Percentiles rank a stretch among this genome's conserved stretches.
These are phyloP conservation scores for Lytechinus pictus DNA, from an alignment of 35 echinoderm and acorn worm species.

Conservation along the genomic window DNA sequence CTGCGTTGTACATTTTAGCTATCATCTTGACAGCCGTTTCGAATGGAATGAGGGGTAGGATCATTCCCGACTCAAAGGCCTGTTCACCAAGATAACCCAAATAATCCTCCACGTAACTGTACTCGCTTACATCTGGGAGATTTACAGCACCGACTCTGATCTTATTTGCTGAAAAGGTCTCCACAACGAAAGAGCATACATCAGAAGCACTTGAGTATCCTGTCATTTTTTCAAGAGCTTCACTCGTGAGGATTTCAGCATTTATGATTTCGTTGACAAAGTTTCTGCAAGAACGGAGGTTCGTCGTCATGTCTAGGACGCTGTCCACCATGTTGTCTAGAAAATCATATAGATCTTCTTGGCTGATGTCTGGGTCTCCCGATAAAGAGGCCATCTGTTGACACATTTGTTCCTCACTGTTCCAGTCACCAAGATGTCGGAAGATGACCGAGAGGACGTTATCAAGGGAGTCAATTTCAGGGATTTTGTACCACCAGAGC, in stretches of 20 bases:
- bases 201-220: neutral
- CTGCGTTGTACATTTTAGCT: slow-evolving; percentile 8
- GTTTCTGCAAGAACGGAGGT: neutral
- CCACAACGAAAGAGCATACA: slow-evolving; percentile 1
- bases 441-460: slow-evolving; percentile 21
- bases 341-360: neutral
- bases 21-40: slow-evolving; percentile 20
- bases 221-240: neutral
- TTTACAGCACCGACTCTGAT: neutral
- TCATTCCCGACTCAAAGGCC: neutral
- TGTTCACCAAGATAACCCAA: slow-evolving; percentile 21
- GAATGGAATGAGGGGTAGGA: slow-evolving; percentile 3
- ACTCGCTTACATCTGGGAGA: neutral
- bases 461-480: neutral
- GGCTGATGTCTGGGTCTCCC: neutral
- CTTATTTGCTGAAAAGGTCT: neutral
- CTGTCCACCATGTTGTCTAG: neutral
- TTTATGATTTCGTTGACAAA: neutral
- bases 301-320: neutral
- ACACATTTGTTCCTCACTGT: slow-evolving; percentile 24
- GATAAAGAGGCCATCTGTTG: neutral
- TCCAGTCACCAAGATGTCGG: neutral
- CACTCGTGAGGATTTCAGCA: neutral
- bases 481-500: neutral
- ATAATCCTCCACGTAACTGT: neutral